A percentile compares a stretch with the other conserved stretches of the same genome.
Conservation (phyloP, 2,888 invertebrate genomes). For the Antitype chi region DNA sequence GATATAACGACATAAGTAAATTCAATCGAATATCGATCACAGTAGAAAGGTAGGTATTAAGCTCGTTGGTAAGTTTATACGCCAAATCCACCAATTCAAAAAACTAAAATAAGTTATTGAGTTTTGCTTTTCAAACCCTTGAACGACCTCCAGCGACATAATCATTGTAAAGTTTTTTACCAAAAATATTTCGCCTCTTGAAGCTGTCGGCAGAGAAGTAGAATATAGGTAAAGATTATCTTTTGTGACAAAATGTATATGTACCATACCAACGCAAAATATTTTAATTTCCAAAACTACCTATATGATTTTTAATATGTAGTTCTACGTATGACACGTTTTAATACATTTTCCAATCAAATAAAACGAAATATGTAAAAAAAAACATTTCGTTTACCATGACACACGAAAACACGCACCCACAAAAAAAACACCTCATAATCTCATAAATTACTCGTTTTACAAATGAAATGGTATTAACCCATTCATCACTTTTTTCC, state of each 20-base stretch:
- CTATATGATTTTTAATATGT: too few species aligned
- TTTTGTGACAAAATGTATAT: neutral
- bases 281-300: neutral
- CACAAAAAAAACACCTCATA: conserved; percentile 34
- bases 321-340: neutral
- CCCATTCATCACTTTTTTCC: conserved; percentile 60
- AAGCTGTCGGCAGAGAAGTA: neutral
- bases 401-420: neutral
- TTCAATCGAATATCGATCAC: conserved; percentile 20
- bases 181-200: neutral
- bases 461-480: conserved; percentile 53
- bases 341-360: neutral
- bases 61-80: neutral
- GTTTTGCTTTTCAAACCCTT: conserved; percentile 11
- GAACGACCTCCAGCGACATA: neutral
- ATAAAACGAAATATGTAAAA: neutral
- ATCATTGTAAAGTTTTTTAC: neutral
- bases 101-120: neutral
- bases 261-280: too few species aligned
- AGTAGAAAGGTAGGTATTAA: neutral
- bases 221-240: neutral
- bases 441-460: conserved; percentile 53
- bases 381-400: conserved; percentile 1
- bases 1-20: neutral
- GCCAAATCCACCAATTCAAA: conserved; percentile 5